A percentile compares a stretch with the other conserved stretches of the same genome.
These are phyloP conservation scores for Sussaba pulchella DNA, from an alignment of 2,888 invertebrate species.

Conservation along the genomic window DNA sequence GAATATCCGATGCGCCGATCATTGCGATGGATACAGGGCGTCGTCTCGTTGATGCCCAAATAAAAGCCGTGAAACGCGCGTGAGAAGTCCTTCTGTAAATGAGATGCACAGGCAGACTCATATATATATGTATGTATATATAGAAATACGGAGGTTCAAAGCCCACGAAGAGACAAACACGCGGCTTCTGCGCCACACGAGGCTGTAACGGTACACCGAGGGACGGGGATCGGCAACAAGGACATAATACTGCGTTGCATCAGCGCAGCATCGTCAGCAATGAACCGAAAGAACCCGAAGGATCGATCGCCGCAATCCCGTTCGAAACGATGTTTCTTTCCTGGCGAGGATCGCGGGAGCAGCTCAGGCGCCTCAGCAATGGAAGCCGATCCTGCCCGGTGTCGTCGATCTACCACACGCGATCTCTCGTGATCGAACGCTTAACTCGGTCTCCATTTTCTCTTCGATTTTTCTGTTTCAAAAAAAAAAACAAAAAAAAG, in stretches of 20 bases:
- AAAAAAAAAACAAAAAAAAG: too few species aligned
- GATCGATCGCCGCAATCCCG: conserved; percentile 60
- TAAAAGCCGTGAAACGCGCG: conserved; percentile 34
- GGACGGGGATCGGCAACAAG: conserved; percentile 7
- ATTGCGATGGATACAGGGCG: conserved; percentile 25
- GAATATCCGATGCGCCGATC: conserved; percentile 16
- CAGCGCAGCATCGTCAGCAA: conserved; percentile 39
- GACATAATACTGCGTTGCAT: conserved; percentile 58
- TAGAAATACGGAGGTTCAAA: background rate
- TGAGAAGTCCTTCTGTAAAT: conserved; percentile 27
- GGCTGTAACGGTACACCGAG: conserved; percentile 51
- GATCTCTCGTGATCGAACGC: conserved; percentile 65
- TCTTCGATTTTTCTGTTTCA: background rate
- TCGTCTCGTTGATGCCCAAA: conserved; percentile 37
- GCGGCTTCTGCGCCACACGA: conserved; percentile 25
- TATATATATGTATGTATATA: conserved; percentile 10
- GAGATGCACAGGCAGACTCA: background rate
- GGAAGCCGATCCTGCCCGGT: conserved; percentile 60
- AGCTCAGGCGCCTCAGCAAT: conserved; percentile 42
- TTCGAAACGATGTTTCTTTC: conserved; percentile 39
- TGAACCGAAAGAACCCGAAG: conserved; percentile 50
- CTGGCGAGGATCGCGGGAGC: conserved; percentile 17
- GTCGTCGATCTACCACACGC: conserved; percentile 70
- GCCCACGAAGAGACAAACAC: background rate
- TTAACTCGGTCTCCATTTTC: conserved; percentile 61